Evolutionary conservation across 2,113 vertebrate genomes (phyloP), one percentile per base, ranked within the genome.

Genomic region (Lepisosteus oculatus): DNA sequence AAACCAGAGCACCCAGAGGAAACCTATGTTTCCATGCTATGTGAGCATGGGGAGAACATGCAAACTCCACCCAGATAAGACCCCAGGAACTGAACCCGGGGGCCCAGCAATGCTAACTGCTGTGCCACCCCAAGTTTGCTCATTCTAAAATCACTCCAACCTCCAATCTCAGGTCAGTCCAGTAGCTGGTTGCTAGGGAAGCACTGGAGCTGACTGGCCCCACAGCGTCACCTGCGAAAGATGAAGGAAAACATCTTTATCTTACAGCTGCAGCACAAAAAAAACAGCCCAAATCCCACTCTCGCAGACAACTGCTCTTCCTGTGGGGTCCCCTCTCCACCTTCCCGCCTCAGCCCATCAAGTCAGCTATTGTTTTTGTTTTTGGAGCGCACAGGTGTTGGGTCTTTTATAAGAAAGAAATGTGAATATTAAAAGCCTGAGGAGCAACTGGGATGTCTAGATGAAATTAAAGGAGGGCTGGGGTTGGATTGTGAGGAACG

Each of bases 331-430:
- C 44, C 14, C 43, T 13, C 43, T 6, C 29, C 43, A 6, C 8
- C 3, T 41, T 43, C 62, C 62, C 57, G 8, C 17, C 57, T 41
- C 61, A 8, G 3, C 61, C 8, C 7, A 2, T 51, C 47, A 51
- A 51, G 47, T 51, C 47, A 9, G 8, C 47, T 51, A 51, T 51
- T 51, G 47, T 51, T 51, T 51, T 51, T 51, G 47, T 51, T 51
- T 51, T 43, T 65, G 64, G 42, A 66, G 44, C 45, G 64, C n/a
- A 66, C 64, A 66, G 64, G 64, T 66, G 64, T 66, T n/a, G 43
- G 1, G 43, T 44, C 45, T 13, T 66, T 66, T 45, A n/a, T 55
- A 12, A 8, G 55, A 68, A 6, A n/a, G 54, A 29, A 41, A 68
- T 12, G 47, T 55, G 67, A 68, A 51, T 68, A 42, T 68, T 68